Percentiles rank a stretch among this genome's conserved stretches.
phyloP scores from a whole-genome alignment of 2,888 invertebrate genomes.

The Chydorus sphaericus region DNA sequence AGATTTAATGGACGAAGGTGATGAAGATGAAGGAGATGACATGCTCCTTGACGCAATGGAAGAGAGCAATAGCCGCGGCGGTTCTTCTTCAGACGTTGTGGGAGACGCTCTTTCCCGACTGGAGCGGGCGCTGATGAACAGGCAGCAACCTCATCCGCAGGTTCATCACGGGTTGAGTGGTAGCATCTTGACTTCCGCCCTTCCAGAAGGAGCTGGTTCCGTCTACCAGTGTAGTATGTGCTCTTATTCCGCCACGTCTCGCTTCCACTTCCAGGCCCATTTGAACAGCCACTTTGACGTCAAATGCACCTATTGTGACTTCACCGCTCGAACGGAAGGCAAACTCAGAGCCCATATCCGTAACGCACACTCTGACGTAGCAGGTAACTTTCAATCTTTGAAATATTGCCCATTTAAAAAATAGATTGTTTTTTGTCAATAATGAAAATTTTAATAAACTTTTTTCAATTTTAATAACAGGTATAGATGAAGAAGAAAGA shows the following conservation, averaged over 20 bases:
- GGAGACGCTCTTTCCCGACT: slow-evolving; percentile 28
- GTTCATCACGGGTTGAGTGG: slow-evolving; percentile 15
- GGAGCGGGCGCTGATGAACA: slow-evolving; percentile 27
- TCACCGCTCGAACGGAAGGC: slow-evolving; percentile 37
- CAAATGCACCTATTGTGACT: slow-evolving; percentile 38
- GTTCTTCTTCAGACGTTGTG: slow-evolving; percentile 16
- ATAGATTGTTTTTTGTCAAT: too few relatives aligned
- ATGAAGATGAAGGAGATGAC: slow-evolving; percentile 11
- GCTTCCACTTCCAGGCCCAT: slow-evolving; percentile 37
- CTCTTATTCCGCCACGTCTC: slow-evolving; percentile 31
- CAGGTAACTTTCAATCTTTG: slow-evolving; percentile 19
- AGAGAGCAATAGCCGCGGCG: slow-evolving; percentile 3
- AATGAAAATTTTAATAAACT: too few relatives aligned
- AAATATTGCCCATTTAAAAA: too few relatives aligned
- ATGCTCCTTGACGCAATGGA: slow-evolving; percentile 8
- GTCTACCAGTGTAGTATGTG: slow-evolving; percentile 38
- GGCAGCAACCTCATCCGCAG: slow-evolving; percentile 15
- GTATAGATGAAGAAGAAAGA: slow-evolving; percentile 24
- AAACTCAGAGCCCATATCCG: slow-evolving; percentile 34
- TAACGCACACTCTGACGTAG: slow-evolving; percentile 30
- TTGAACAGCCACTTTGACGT: slow-evolving; percentile 39
- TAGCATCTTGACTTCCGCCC: slow-evolving; percentile 16
- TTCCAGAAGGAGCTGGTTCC: slow-evolving; percentile 16
- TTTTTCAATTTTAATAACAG: too few relatives aligned
- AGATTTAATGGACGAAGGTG: slow-evolving; percentile 8